Percentiles rank a stretch among this genome's conserved stretches.
Evolutionary conservation across 2,797 vertebrate species (phyloP).

Genomic region (Eospalax fontanierii): DNA sequence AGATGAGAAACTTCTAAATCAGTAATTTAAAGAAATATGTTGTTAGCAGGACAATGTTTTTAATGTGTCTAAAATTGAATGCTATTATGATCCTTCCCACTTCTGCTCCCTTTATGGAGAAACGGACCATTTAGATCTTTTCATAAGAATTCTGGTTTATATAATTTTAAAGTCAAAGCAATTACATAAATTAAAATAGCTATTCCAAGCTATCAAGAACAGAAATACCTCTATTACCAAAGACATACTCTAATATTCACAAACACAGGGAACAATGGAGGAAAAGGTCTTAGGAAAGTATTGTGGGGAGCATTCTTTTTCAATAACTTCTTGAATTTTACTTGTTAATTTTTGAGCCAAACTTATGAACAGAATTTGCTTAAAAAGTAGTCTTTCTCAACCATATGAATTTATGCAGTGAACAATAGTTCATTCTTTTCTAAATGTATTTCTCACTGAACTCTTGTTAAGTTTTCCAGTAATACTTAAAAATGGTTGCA

Average conservation of each 20-base stretch:
- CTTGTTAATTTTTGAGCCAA: conserved; percentile 46
- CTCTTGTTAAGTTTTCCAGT: background rate
- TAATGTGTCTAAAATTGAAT: background rate
- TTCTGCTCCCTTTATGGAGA: background rate
- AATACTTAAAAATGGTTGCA: background rate
- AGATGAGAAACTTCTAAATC: conserved; percentile 40
- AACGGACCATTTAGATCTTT: conserved; percentile 30
- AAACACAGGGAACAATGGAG: background rate
- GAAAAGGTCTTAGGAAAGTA: conserved; percentile 10
- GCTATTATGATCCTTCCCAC: conserved; percentile 4
- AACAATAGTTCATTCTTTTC: conserved; percentile 47
- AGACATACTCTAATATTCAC: background rate
- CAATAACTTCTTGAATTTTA: conserved; percentile 51
- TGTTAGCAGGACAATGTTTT: conserved; percentile 42
- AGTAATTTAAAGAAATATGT: conserved; percentile 2
- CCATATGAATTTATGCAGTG: conserved; percentile 51
- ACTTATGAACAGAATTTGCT: conserved; percentile 52
- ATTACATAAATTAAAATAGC: conserved; percentile 60
- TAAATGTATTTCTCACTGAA: conserved; percentile 33
- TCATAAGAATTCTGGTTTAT: conserved; percentile 26
- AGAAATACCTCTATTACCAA: background rate
- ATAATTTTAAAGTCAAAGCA: conserved; percentile 55
- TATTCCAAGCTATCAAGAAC: conserved; percentile 39
- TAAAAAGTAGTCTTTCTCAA: conserved; percentile 56
- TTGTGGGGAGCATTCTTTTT: background rate